Evolutionary conservation across 2,113 vertebrate genomes (phyloP), one percentile per base, ranked within the genome.

Genomic region (Anser cygnoides): DNA sequence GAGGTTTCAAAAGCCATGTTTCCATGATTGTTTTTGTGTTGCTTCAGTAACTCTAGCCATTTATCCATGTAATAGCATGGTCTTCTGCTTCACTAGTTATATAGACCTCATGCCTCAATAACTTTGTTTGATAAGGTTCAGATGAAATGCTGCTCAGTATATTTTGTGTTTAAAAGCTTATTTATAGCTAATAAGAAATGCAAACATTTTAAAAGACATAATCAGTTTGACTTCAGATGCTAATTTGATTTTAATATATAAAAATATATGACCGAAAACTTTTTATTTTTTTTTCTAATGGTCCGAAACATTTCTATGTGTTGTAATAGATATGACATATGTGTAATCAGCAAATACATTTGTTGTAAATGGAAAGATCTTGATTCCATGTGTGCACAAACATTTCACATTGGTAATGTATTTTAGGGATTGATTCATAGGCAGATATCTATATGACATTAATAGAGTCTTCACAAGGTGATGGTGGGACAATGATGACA

Each of bases 61-160:
- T 97, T 98, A 98, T 98, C 98, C 98, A 97, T 98, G 98, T 98
- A 98, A 98, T 97, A 97, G 97, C 90, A 79, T 85, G 97, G 96
- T 92, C 97, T 98, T 98, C 97, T 93, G 96, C 98, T 97, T 97
- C 93, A 94, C 89, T 97, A 97, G 94, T 87, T 96, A 96, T 91
- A 75, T 68, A 95, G 97, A 91, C 92, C 95, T 97, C 95, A 98
- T 33, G 97, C 98, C 96, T 98, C 97, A 96, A 28, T 97, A 98
- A 84, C 68, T 96, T 95, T 95, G 93, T 94, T 97, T 97, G 97
- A 97, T 98, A 96, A 82, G 92, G 97, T 96, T 95, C 95, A 98
- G 94, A 97, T 97, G 93, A 97, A 98, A 97, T 93, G 72, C 84
- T 97, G 96, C 93, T 96, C 95, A 96, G 90, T 97, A 85, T 96